Base-by-base conservation (phyloP, 1,140 invertebrate species). In the Argopecten irradians region DNA sequence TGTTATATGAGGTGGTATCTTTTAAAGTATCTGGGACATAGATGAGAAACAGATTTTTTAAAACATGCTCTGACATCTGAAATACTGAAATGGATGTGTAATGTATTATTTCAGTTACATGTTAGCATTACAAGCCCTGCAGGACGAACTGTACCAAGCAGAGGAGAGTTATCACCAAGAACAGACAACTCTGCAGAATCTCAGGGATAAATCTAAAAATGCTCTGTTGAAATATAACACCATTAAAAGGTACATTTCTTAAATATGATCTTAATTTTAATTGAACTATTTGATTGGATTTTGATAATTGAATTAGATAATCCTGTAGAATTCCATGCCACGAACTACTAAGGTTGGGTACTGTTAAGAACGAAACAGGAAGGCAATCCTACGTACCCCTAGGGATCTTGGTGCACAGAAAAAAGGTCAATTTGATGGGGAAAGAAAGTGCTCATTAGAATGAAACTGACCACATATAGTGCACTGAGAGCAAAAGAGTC, bases 171-270 rank as follows among this genome's bases (percentile, higher is more conserved):
- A 86, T 16, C 55, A 89, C 43, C 86, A 86, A 14, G 92, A 92
- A 87, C 89, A 92, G 84, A 92, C 89, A 89, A 86, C 90, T 13
- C 35, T 91, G 19, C 86, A 88, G 36, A 36, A 83, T n/a, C 85
- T 93, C 7, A 85, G 89, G 55, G 85, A 90, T 14, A 92, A 93
- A 89, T 92, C 90, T 14, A 92, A 92, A 87, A 87, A 87, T 34
- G 92, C 92, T 35, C 86, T 92, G 0, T 28, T 91, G 14, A 93
- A 92, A 87, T 85, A 92, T 34, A 89, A 87, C 36, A 83, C 89
- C 5, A 41, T 93, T 2, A 91, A 89, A 88, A 93, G 91, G 92
- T 93, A 90, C 86, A 91, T 86, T 83, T 32, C 83, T 32, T 43
- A 11, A 19, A 11, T 8, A 16, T 34, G 8, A 14, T 16, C 39